Base-by-base conservation (phyloP, 2,113 vertebrate species). In the Murina feae region DNA sequence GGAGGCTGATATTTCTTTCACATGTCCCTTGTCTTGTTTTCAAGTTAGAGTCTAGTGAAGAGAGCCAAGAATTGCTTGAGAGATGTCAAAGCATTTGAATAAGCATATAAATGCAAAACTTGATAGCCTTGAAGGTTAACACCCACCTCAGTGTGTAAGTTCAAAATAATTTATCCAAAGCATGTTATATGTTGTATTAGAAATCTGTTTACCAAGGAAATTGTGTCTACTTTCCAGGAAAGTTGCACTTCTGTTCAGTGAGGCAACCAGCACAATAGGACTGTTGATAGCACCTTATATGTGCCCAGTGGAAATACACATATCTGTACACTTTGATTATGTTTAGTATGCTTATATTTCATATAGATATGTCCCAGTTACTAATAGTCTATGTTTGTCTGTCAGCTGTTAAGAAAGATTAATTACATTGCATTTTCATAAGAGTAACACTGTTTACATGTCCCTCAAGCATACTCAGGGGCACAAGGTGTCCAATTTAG, bases 401-500 rank as follows among this genome's bases (percentile, higher is more conserved):
- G 44, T 79, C 39, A 51, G 8, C 35, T 74, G 17, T 78, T 78
- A 65, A 72, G n/a, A 76, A 55, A 49, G 28, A 84, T 85, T 94
- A 95, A 95, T 94, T 96, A 30, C n/a, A 60, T 35, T 69, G 21
- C 20, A 79, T 89, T 96, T 75, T 95, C 86, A 74, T 32, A 39
- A 88, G 39, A 82, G 30, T 23, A 82, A 28, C 1, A n/a, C 37
- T 78, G 63, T 95, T 86, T 93, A 9, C 63, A 47, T 87, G 20
- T 78, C 87, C 91, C 93, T 88, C 53, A n/a, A 82, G 84, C 87
- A 97, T 83, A 49, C 86, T 89, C 81, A 71, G 94, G 85, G 96
- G 82, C 17, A 93, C 4, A 55, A 53, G 32, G 80, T 94, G 55
- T 87, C 82, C 69, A 53, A 88, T 12, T 76, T 87, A 47, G 51